Evolutionary conservation across 2,888 invertebrate species (phyloP).

Genomic region (Linnaemya vulpina): DNA sequence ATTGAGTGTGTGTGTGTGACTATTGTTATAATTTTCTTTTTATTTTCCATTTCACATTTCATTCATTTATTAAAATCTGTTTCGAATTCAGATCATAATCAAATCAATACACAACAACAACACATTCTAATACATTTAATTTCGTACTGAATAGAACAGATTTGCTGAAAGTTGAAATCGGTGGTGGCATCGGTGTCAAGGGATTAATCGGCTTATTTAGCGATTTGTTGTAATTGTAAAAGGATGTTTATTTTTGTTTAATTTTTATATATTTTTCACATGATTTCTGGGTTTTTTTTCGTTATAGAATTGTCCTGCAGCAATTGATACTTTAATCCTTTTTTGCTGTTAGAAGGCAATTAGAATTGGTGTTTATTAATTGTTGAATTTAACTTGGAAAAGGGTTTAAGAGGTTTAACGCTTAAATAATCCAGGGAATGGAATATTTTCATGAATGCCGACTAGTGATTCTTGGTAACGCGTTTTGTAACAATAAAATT

Average conservation of each 20-base stretch:
- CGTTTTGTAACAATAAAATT: background rate
- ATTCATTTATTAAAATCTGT: conserved; percentile 61
- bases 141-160: background rate
- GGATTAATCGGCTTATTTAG: conserved; percentile 67
- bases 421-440: background rate
- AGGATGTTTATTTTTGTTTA: conserved; percentile 13
- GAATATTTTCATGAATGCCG: background rate
- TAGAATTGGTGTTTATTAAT: background rate
- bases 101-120: conserved; percentile 67
- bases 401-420: background rate
- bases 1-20: background rate
- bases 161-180: background rate
- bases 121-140: conserved; percentile 51
- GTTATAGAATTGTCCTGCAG: conserved; percentile 5
- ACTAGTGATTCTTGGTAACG: background rate
- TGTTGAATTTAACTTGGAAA: background rate
- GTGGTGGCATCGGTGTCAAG: conserved; percentile 53
- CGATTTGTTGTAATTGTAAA: conserved; percentile 54
- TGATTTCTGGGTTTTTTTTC: conserved; percentile 41
- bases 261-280: conserved; percentile 55
- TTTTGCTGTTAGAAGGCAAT: conserved; percentile 56
- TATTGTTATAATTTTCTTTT: background rate
- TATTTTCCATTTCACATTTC: conserved; percentile 29
- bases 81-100: conserved; percentile 68
- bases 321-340: conserved; percentile 67